Evolutionary conservation across 2,113 vertebrate species (phyloP).

Genomic region (Ptychochromis oligacanthus): DNA sequence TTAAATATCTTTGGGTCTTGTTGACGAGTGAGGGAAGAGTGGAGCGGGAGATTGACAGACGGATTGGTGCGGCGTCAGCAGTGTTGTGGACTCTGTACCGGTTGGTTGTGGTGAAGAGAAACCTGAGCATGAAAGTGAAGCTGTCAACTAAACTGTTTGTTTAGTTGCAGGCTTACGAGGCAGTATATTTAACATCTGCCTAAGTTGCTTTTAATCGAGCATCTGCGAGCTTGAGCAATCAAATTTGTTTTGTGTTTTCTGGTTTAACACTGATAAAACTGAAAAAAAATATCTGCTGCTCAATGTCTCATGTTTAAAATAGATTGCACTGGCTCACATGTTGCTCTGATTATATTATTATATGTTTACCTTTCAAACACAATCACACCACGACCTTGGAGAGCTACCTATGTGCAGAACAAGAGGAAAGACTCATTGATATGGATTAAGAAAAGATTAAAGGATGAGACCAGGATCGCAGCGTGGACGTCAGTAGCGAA

Average conservation of each 20-base stretch:
- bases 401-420: neutral
- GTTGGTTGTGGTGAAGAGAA: neutral
- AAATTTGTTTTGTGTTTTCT: no score
- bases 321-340: neutral
- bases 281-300: neutral
- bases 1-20: no score
- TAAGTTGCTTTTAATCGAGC: neutral
- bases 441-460: slow-evolving; percentile 33
- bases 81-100: neutral
- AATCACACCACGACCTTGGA: slow-evolving; percentile 2
- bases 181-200: neutral
- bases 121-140: neutral
- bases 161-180: no score
- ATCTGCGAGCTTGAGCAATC: no score
- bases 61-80: neutral
- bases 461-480: slow-evolving; percentile 19
- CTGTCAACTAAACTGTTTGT: no score
- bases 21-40: no score
- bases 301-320: neutral
- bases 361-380: slow-evolving; percentile 30
- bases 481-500: neutral
- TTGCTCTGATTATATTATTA: neutral
- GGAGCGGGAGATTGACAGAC: no score
- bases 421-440: slow-evolving; percentile 6
- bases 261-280: neutral